These are phyloP conservation scores for Antedon mediterranea DNA, from an alignment of 53 echinoderm and acorn worm species.

Conservation along the genomic window DNA sequence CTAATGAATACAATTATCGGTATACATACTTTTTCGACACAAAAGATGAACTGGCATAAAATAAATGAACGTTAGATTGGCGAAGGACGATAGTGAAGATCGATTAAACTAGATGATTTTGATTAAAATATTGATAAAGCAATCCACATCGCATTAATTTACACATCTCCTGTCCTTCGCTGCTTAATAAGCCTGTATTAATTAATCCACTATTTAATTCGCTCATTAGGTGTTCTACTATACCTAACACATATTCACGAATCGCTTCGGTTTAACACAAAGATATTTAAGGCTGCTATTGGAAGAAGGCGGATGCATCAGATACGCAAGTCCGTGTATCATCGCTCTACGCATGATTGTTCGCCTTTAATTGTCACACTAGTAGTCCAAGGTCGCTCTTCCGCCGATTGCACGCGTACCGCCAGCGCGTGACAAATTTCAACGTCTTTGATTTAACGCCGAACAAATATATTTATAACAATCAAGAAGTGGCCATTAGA, in stretches of 20 bases:
- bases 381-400: neutral
- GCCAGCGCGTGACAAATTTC: neutral
- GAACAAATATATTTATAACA: neutral
- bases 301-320: neutral
- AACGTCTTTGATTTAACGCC: neutral
- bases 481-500: neutral
- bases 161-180: neutral
- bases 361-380: neutral
- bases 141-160: neutral
- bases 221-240: no score
- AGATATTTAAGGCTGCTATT: neutral
- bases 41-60: no score
- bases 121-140: neutral
- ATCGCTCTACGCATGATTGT: neutral
- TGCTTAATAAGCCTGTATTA: no score
- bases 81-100: no score
- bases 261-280: neutral
- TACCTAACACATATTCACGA: neutral
- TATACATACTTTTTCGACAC: no score
- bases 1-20: no score
- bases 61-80: no score
- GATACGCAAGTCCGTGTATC: no score
- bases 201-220: no score
- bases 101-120: no score
- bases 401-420: neutral